Base-by-base conservation (phyloP, 2,888 invertebrate genomes). In the Erebia aethiops region DNA sequence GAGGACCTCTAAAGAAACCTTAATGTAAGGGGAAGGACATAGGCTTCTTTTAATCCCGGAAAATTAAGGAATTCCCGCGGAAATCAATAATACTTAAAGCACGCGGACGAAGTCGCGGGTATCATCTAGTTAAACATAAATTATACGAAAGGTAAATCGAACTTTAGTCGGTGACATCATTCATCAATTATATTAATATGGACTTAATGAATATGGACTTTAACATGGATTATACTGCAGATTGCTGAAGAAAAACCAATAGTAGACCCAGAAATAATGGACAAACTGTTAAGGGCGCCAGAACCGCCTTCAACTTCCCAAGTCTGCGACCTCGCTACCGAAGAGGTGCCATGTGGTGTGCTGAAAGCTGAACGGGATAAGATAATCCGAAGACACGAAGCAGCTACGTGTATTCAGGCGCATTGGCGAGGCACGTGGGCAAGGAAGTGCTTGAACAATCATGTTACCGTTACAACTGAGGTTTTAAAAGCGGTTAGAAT, bases 361-460 rank as follows among this genome's bases (percentile, higher is more conserved):
- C 65, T 92, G 14, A 91, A 89, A 69, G 81, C 82, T 9, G 87
- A 90, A 72, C 81, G 91, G 46, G 85, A 88, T 43, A 87, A 86
- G 57, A 49, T 84, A 0, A 81, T 90, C 1, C 83, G 60, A 41
- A 84, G 76, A 70, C 88, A 91, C 14, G 88, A 90, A 71, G 92
- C 92, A 7, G 92, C 91, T 0, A 89, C 84, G 0, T 16, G 79
- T 0, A 74, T 93, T 10, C 92, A 93, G 76, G 85, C 91, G 0
- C 77, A 82, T 64, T 92, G 92, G 92, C 83, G 91, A 78, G 91
- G 92, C 2, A 70, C 79, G 9, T 87, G 88, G 86, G 86, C 85
- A 0, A 83, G 91, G 16, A 88, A 84, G 61, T 87, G 87, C 70
- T 77, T 93, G 13, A 75, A 57, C 0, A 46, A 71, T 0, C 79